phyloP scores from a whole-genome alignment of 2,113 vertebrate genomes.

The Alethe castanea region DNA sequence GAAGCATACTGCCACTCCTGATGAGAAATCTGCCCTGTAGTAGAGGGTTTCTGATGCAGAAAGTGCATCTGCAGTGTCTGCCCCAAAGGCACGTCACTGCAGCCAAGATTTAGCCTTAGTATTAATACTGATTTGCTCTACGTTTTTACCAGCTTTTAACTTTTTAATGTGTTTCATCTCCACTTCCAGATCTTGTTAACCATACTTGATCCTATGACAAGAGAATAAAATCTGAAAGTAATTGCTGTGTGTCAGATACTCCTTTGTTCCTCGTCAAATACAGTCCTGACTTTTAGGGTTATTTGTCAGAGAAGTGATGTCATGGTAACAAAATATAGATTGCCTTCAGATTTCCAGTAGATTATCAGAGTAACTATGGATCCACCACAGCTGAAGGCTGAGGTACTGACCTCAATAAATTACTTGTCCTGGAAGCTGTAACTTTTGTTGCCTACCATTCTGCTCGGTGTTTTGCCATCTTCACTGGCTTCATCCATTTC shows the following conservation, averaged over 20 bases:
- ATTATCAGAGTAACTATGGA: background rate
- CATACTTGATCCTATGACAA: background rate
- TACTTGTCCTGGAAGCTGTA: background rate
- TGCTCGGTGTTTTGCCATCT: background rate
- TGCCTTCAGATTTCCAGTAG: background rate
- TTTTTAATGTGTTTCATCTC: background rate
- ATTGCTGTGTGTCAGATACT: background rate
- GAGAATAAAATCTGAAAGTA: background rate
- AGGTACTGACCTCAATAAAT: background rate
- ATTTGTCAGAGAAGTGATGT: background rate
- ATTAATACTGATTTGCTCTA: background rate
- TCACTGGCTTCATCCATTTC: background rate
- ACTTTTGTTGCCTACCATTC: background rate
- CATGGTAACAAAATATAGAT: background rate
- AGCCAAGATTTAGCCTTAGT: background rate
- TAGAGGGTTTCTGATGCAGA: background rate
- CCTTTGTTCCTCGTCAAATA: background rate
- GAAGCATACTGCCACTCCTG: background rate
- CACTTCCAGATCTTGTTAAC: background rate
- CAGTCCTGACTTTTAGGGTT: background rate
- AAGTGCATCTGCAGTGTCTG: background rate
- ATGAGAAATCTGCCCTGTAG: background rate
- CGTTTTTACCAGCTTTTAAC: background rate
- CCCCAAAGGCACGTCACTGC: background rate
- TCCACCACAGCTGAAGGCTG: background rate